Evolutionary conservation across 37 sponge, comb jelly and placozoan genomes (phyloP), one percentile per base, ranked within the genome.

Genomic region (Spongilla lacustris): DNA sequence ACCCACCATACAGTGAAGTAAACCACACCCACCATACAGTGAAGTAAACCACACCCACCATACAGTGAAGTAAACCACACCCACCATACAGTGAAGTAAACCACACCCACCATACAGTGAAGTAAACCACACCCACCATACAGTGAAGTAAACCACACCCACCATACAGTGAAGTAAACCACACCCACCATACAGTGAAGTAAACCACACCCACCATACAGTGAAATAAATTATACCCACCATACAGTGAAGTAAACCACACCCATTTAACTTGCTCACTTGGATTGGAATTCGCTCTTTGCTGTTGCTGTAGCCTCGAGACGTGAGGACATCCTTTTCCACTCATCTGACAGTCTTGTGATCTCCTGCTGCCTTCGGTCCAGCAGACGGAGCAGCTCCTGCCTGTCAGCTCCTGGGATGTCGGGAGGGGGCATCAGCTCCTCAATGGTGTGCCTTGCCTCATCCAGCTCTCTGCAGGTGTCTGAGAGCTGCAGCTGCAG

Each of bases 351-450:
- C 28, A 94, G 89, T 24, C 77, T 50, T 4, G 48, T 49, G 17
- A 94, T 81, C 74, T 94, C 94, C 27, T 87, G 85, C 26, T 90
- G 94, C 27, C 91, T 68, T 0, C 91, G 68, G 50, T 90, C 91
- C 41, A 94, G 83, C n/a, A 94, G 50, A 75, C 94, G 67, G 28
- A 94, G 89, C 79, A 94, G 86, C 81, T 90, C 88, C 24, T 87
- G 77, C 24, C 91, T 79, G 75, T 94, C 94, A 34, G 90, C 90
- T 19, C 91, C 91, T 23, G 94, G 91, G 29, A 94, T 69, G 14
- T 90, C 91, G 0, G 88, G 85, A 0, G 88, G 89, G 14, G 94
- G 38, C 10, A 37, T 48, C 48, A 85, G 91, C 25, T 90, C 88
- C 70, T 72, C 36, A 74, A 91, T 76, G 17, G 28, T 49, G 24